A percentile compares a stretch with the other conserved stretches of the same genome.
Evolutionary conservation across 2,888 invertebrate species (phyloP).

Genomic region (Ornithoptera alexandrae): DNA sequence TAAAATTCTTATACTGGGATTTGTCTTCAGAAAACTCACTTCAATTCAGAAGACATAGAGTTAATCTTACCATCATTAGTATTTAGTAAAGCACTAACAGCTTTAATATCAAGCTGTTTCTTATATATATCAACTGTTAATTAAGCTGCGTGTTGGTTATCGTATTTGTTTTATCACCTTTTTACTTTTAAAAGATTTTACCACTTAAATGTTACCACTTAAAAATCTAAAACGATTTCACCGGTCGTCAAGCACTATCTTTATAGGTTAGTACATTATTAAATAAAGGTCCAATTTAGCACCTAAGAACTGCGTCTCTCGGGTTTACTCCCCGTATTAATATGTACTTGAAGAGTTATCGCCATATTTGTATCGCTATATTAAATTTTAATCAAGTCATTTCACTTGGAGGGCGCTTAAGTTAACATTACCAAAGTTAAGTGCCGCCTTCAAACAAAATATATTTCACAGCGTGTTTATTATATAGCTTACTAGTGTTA

Average conservation of each 20-base stretch:
- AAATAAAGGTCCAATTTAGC: slow-evolving; percentile 20
- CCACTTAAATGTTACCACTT: not conserved
- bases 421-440: not conserved
- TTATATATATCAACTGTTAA: too few relatives aligned
- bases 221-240: not conserved
- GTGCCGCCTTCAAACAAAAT: slow-evolving; percentile 1
- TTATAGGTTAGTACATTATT: slow-evolving; percentile 13
- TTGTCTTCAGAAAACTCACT: too few relatives aligned
- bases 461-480: too few relatives aligned
- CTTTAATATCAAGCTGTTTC: too few relatives aligned
- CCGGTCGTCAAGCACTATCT: slow-evolving; percentile 16
- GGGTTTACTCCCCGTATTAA: slow-evolving; percentile 13
- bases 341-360: slow-evolving; percentile 10
- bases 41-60: too few relatives aligned
- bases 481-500: too few relatives aligned
- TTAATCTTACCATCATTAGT: too few relatives aligned
- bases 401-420: slow-evolving; percentile 3
- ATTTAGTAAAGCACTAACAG: too few relatives aligned
- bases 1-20: too few relatives aligned
- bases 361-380: slow-evolving; percentile 7
- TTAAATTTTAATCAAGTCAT: slow-evolving; percentile 23
- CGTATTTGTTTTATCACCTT: too few relatives aligned
- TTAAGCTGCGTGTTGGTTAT: too few relatives aligned
- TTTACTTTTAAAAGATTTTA: not conserved
- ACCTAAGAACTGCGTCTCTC: slow-evolving; percentile 14